Conservation (phyloP, 2,888 invertebrate genomes). For the Vandiemenella viatica region DNA sequence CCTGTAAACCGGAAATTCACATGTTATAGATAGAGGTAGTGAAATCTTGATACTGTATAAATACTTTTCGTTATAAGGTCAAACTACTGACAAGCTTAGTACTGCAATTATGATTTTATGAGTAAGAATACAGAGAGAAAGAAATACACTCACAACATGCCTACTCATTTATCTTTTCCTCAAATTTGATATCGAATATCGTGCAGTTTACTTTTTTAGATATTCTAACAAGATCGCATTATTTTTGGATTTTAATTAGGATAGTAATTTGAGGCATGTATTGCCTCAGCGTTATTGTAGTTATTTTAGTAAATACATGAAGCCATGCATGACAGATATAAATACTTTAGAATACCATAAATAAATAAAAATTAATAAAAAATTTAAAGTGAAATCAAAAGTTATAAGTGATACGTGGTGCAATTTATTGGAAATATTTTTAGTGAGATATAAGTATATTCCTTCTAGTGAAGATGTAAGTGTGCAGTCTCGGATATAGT, state of each 20-base stretch:
- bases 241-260: background rate
- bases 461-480: too few species aligned
- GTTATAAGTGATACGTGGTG: too few species aligned
- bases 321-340: constrained; percentile 3
- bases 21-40: background rate
- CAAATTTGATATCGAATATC: background rate
- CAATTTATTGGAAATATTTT: too few species aligned
- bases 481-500: too few species aligned
- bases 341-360: too few species aligned
- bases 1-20: constrained; percentile 36
- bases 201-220: constrained; percentile 7
- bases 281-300: too few species aligned
- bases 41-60: background rate
- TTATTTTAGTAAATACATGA: constrained; percentile 1
- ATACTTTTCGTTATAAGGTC: background rate
- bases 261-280: background rate
- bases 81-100: constrained; percentile 4
- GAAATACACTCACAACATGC: constrained; percentile 3
- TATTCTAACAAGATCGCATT: too few species aligned
- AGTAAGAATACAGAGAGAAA: background rate
- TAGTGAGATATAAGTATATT: too few species aligned
- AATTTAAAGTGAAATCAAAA: too few species aligned
- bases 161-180: constrained; percentile 4
- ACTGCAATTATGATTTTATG: too few species aligned
- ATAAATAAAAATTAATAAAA: too few species aligned